These are phyloP conservation scores for Panurus biarmicus DNA, from an alignment of 2,113 vertebrate species.

Conservation along the genomic window DNA sequence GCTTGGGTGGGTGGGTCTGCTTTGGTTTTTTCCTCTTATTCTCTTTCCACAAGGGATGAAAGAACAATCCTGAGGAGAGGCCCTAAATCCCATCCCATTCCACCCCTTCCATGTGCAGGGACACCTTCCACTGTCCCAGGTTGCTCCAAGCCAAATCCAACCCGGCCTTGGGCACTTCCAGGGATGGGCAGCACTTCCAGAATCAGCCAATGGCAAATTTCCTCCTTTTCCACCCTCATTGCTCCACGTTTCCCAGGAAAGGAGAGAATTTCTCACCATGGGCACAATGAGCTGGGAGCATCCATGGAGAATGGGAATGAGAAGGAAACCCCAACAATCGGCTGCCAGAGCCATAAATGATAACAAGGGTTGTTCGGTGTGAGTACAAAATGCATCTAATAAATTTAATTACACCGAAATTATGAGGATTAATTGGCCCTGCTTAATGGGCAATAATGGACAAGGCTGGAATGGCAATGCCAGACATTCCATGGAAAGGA, in stretches of 20 bases:
- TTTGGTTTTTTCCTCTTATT: not conserved
- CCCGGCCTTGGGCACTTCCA: not conserved
- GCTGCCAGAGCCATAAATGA: not conserved
- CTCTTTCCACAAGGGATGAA: not conserved
- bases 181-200: not conserved
- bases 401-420: not conserved
- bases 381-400: not conserved
- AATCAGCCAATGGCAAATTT: not conserved
- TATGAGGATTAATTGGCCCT: not conserved
- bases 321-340: not conserved
- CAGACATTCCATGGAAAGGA: not conserved
- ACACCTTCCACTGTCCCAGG: not conserved
- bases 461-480: not conserved
- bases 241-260: not conserved
- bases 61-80: not conserved
- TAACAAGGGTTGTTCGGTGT: accelerated
- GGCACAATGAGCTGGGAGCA: not conserved
- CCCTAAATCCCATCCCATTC: not conserved
- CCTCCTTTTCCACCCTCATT: not conserved
- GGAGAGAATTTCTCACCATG: not conserved
- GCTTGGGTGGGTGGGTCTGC: not conserved
- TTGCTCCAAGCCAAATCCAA: not conserved
- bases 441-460: not conserved
- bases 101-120: not conserved
- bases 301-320: not conserved